A percentile compares a stretch with the other conserved stretches of the same genome.
phyloP scores from a whole-genome alignment of 37 sponge, comb jelly and placozoan species.

The Crambe crambe region DNA sequence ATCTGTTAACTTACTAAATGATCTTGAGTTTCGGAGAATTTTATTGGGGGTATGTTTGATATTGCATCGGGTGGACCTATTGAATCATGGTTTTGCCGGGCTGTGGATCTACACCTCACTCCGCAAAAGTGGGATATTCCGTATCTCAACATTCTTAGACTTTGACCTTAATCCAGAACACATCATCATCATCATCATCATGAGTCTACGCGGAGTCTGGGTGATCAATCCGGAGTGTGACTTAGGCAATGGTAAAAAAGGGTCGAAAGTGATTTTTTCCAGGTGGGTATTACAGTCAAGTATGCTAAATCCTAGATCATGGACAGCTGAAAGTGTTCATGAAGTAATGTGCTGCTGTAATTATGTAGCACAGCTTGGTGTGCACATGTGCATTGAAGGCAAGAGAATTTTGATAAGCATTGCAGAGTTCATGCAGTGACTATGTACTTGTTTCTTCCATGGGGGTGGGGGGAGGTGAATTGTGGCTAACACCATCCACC shows the following conservation, averaged over 20 bases:
- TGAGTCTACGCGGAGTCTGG: conserved; percentile 87
- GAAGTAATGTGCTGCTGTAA: no score
- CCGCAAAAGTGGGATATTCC: not conserved
- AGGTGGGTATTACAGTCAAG: conserved; percentile 9
- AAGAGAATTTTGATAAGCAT: no score
- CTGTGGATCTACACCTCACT: not conserved
- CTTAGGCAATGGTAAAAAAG: not conserved
- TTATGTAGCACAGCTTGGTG: not conserved
- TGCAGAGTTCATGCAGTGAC: no score
- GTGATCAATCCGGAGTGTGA: conserved; percentile 23
- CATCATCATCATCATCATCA: conserved; percentile 22
- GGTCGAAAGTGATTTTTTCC: conserved; percentile 60
- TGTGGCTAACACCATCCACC: no score
- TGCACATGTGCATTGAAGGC: no score
- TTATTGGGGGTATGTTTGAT: conserved; percentile 49
- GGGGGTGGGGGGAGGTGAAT: no score
- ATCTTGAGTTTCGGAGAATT: conserved; percentile 19
- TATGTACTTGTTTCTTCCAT: no score
- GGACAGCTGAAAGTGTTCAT: not conserved
- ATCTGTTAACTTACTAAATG: conserved; percentile 40
- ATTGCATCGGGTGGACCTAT: conserved; percentile 44
- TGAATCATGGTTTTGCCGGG: not conserved
- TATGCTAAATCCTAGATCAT: not conserved
- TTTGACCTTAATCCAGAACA: not conserved
- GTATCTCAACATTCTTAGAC: not conserved